Evolutionary conservation across 1,140 invertebrate species (phyloP).

Genomic region (Papilio helenus): DNA sequence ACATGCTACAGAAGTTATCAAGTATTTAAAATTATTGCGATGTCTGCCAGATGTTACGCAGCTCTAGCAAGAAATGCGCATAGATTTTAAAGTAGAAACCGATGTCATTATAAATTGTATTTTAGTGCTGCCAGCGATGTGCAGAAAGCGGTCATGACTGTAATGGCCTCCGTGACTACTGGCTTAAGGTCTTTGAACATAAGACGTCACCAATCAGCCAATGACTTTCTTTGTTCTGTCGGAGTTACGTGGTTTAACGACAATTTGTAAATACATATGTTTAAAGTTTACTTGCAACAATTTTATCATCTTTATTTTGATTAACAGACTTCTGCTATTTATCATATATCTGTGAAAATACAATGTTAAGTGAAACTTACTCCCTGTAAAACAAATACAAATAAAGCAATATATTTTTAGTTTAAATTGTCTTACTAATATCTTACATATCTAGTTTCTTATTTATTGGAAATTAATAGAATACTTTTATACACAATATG

Average conservation of each 20-base stretch:
- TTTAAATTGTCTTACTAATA: no score
- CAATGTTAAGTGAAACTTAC: background rate
- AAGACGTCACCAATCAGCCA: background rate
- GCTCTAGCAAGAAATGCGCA: constrained; percentile 1
- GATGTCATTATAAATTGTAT: constrained; percentile 25
- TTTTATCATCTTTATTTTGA: background rate
- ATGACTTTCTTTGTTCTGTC: constrained; percentile 17
- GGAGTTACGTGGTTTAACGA: background rate
- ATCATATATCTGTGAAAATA: background rate
- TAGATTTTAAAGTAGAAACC: constrained; percentile 30
- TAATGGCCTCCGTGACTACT: constrained; percentile 25
- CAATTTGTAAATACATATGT: background rate
- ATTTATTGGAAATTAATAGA: background rate
- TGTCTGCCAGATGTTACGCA: background rate
- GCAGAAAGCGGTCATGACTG: background rate
- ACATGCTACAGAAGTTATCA: no score
- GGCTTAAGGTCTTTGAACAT: background rate
- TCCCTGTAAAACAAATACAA: background rate
- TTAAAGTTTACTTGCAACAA: background rate
- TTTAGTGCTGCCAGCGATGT: background rate
- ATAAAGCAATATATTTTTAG: background rate
- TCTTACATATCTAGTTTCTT: no score
- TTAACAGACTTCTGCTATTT: background rate
- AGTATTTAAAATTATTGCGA: background rate
- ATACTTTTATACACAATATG: no score